Conservation (phyloP, 30 jellyfish, hydroid and myxozoan genomes). For the Rhopilema esculentum region DNA sequence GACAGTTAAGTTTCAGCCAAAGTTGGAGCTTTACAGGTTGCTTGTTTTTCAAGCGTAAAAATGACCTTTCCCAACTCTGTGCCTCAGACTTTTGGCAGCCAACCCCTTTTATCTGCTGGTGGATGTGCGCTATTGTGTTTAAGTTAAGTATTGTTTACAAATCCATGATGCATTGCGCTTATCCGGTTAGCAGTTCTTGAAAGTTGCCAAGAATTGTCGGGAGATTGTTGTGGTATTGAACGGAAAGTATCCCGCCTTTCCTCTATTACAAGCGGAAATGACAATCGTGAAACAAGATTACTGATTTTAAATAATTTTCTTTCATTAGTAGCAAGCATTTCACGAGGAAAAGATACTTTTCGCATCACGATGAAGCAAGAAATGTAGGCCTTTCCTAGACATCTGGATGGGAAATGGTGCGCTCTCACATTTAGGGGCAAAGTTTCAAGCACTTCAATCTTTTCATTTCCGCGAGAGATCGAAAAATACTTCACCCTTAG, state of each 20-base stretch:
- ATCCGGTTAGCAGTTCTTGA: slow-evolving; percentile 7
- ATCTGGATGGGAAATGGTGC: neutral
- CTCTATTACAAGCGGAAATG: neutral
- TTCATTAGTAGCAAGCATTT: neutral
- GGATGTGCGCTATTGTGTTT: neutral
- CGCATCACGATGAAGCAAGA: neutral
- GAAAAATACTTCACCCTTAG: neutral
- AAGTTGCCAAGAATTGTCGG: neutral
- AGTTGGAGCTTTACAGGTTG: no score
- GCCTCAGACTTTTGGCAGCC: no score
- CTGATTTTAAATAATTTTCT: neutral
- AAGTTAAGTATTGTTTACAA: neutral
- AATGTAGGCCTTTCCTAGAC: neutral
- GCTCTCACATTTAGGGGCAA: neutral
- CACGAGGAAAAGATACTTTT: neutral
- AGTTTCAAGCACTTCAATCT: neutral
- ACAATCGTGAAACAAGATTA: neutral
- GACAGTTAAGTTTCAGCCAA: no score
- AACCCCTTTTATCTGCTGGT: neutral
- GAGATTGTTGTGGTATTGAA: neutral
- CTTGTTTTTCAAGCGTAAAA: no score
- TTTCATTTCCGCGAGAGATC: neutral
- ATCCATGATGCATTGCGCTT: slow-evolving; percentile 24
- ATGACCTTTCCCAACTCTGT: no score
- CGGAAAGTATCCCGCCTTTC: neutral